Evolutionary conservation across 2,113 vertebrate species (phyloP).

Genomic region (Oryzias melastigma): DNA sequence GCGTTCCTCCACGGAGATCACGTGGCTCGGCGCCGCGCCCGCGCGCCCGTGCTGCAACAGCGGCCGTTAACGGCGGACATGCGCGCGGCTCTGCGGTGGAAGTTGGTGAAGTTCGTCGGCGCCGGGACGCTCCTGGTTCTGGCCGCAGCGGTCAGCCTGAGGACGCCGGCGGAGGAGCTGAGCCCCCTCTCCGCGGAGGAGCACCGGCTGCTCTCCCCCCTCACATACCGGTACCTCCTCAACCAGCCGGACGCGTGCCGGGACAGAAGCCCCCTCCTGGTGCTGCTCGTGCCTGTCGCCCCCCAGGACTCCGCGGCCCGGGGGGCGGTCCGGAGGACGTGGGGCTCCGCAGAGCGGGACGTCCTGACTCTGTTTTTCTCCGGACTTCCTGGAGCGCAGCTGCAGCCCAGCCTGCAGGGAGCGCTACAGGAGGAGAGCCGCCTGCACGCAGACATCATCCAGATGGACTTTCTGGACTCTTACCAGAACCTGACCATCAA

Average conservation of each 20-base stretch:
- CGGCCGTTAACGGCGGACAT: constrained; percentile 20
- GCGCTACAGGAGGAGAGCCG: constrained; percentile 67
- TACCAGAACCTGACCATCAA: constrained; percentile 83
- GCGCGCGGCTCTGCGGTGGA: constrained; percentile 6
- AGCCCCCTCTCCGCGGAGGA: constrained; percentile 16
- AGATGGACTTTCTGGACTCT: constrained; percentile 81
- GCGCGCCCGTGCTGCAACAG: background rate
- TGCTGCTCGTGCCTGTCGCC: constrained; percentile 71
- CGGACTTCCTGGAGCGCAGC: constrained; percentile 44
- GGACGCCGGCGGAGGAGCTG: background rate
- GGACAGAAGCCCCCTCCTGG: constrained; percentile 66
- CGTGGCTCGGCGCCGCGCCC: too few relatives aligned
- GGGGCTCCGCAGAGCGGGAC: constrained; percentile 56
- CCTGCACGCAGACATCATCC: constrained; percentile 73
- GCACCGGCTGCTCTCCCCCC: constrained; percentile 50
- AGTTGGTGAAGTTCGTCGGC: constrained; percentile 30
- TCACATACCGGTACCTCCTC: constrained; percentile 70
- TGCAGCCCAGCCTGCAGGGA: background rate
- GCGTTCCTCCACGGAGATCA: too few relatives aligned
- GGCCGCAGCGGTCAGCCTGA: constrained; percentile 11
- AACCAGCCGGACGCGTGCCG: constrained; percentile 67
- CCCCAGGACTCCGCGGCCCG: constrained; percentile 40
- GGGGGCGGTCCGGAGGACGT: constrained; percentile 71
- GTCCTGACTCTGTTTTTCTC: constrained; percentile 71
- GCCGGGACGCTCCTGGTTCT: constrained; percentile 30